Evolutionary conservation across 2,113 vertebrate species (phyloP).

Genomic region (Neomonachus schauinslandi): DNA sequence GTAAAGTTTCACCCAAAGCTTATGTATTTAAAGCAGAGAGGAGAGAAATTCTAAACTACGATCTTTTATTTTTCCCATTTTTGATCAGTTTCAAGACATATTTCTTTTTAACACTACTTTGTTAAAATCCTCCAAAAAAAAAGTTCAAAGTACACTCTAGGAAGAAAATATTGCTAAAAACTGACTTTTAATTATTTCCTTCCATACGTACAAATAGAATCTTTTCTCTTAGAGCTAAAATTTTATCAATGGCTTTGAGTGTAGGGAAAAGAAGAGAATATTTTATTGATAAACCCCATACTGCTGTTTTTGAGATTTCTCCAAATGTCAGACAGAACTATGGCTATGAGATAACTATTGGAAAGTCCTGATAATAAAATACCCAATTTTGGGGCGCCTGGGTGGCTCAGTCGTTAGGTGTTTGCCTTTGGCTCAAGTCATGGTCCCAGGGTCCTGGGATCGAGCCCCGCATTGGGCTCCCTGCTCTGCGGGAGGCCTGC

Average conservation of each 20-base stretch:
- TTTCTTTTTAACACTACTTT: slow-evolving; percentile 20
- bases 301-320: background rate
- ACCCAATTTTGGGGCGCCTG: background rate
- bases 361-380: background rate
- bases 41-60: slow-evolving; percentile 73
- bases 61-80: slow-evolving; percentile 64
- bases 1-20: slow-evolving; percentile 65
- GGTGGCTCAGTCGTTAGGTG: too few species aligned
- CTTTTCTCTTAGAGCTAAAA: background rate
- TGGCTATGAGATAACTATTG: background rate
- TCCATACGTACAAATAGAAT: background rate
- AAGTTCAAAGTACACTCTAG: background rate
- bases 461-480: too few species aligned
- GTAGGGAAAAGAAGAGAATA: background rate
- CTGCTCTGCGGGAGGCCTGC: too few species aligned
- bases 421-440: too few species aligned
- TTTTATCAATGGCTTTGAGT: background rate
- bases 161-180: slow-evolving; percentile 20
- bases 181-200: background rate
- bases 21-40: slow-evolving; percentile 63
- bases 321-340: background rate
- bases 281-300: background rate
- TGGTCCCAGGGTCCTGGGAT: too few species aligned
- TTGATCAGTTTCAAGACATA: slow-evolving; percentile 64
- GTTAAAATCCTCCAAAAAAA: background rate